phyloP scores from a whole-genome alignment of 2,113 vertebrate genomes.

The Scolopax mira region DNA sequence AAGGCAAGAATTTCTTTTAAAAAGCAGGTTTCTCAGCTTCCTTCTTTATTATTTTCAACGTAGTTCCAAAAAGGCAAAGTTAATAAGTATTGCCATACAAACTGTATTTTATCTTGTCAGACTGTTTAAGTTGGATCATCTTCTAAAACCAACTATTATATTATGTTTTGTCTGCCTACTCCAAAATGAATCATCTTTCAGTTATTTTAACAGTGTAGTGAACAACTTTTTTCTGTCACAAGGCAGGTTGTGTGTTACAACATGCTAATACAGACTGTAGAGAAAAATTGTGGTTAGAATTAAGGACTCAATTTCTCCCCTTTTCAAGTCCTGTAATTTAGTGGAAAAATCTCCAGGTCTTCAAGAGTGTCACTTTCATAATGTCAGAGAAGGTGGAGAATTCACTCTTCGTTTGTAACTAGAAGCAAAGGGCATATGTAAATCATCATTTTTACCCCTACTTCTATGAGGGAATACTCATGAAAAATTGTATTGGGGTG shows the following conservation, averaged over 20 bases:
- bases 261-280: neutral
- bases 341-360: neutral
- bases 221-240: neutral
- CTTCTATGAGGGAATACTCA: neutral
- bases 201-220: neutral
- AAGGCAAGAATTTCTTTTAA: neutral
- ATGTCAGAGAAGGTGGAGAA: neutral
- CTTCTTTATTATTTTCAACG: neutral
- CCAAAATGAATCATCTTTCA: neutral
- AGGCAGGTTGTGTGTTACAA: neutral
- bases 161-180: neutral
- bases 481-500: neutral
- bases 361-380: neutral
- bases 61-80: neutral
- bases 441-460: neutral
- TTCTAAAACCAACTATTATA: neutral
- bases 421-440: neutral
- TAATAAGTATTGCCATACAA: neutral
- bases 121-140: neutral
- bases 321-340: neutral
- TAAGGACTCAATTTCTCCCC: neutral
- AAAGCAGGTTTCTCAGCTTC: neutral
- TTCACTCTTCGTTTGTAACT: neutral
- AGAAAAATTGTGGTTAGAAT: neutral
- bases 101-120: neutral